phyloP scores from a whole-genome alignment of 1,140 invertebrate species.

The Camponotus pennsylvanicus region DNA sequence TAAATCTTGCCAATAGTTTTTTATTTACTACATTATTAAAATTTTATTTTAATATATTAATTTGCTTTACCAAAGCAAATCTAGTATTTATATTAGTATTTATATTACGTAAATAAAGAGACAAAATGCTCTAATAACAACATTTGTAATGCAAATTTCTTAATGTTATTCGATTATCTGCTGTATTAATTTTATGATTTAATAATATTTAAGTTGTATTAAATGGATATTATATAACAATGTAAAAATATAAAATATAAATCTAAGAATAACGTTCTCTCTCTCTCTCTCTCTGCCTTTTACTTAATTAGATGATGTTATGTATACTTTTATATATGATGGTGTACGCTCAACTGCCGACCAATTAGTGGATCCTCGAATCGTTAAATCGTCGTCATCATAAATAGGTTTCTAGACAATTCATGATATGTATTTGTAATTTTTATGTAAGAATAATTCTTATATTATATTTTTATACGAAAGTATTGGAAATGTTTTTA shows the following conservation, averaged over 20 bases:
- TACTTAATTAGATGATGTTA: not conserved
- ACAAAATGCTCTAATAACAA: not conserved
- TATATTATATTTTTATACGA: not conserved
- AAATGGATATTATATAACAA: not conserved
- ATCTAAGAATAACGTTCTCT: not conserved
- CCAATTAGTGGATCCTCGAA: constrained; percentile 72
- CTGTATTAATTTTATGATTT: not conserved
- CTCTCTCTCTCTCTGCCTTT: no score
- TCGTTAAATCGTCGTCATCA: constrained; percentile 13
- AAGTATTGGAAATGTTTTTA: not conserved
- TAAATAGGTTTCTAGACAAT: constrained; percentile 14
- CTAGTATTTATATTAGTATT: not conserved
- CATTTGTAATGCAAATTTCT: no score
- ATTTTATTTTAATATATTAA: not conserved
- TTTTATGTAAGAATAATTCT: not conserved
- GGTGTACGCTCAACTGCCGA: constrained; percentile 67
- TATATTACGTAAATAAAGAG: no score
- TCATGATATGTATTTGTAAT: not conserved
- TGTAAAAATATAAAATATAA: not conserved
- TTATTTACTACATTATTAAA: not conserved
- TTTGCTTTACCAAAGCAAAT: not conserved
- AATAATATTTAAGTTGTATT: not conserved
- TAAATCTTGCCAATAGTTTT: not conserved
- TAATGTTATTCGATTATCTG: not conserved
- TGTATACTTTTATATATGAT: constrained; percentile 65